Conservation (phyloP, 2,113 vertebrate genomes). For the Amphiprion ocellaris region DNA sequence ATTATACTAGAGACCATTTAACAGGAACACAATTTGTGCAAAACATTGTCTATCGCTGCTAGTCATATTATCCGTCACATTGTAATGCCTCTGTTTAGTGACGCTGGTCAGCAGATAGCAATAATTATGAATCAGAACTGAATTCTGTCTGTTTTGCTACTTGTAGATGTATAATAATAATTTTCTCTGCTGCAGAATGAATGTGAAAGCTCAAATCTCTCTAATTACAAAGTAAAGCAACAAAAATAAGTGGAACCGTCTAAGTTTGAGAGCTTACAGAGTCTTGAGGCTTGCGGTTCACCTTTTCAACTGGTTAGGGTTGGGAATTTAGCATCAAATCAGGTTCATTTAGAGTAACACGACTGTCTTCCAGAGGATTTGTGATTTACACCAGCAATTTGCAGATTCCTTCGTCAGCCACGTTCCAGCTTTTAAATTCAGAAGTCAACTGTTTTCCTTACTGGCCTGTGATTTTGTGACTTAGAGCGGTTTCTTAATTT, state of each 20-base stretch:
- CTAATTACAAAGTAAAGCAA: slow-evolving; percentile 73
- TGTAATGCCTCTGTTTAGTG: neutral
- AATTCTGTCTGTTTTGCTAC: slow-evolving; percentile 3
- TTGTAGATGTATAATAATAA: slow-evolving; percentile 61
- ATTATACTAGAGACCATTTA: neutral
- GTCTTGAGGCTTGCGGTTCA: slow-evolving; percentile 68
- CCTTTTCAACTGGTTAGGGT: slow-evolving; percentile 59
- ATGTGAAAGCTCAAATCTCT: slow-evolving; percentile 68
- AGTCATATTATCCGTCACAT: neutral
- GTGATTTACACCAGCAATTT: slow-evolving; percentile 41
- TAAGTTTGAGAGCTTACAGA: slow-evolving; percentile 62
- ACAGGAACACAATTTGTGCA: neutral
- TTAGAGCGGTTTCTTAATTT: slow-evolving; percentile 67
- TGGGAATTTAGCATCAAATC: slow-evolving; percentile 45
- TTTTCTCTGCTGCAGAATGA: slow-evolving; percentile 43
- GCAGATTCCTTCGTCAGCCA: slow-evolving; percentile 61
- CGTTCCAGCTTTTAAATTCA: slow-evolving; percentile 54
- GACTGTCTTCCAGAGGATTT: slow-evolving; percentile 41
- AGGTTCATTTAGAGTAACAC: slow-evolving; percentile 57
- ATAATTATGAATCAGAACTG: slow-evolving; percentile 2
- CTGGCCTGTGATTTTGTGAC: slow-evolving; percentile 59
- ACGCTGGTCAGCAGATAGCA: slow-evolving; percentile 26
- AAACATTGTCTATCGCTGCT: slow-evolving; percentile 6
- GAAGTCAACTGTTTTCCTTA: slow-evolving; percentile 51
- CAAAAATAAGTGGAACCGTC: slow-evolving; percentile 47